A percentile compares a stretch with the other conserved stretches of the same genome.
Evolutionary conservation across 2,113 vertebrate genomes (phyloP).

Genomic region (Campylomormyrus numenius): DNA sequence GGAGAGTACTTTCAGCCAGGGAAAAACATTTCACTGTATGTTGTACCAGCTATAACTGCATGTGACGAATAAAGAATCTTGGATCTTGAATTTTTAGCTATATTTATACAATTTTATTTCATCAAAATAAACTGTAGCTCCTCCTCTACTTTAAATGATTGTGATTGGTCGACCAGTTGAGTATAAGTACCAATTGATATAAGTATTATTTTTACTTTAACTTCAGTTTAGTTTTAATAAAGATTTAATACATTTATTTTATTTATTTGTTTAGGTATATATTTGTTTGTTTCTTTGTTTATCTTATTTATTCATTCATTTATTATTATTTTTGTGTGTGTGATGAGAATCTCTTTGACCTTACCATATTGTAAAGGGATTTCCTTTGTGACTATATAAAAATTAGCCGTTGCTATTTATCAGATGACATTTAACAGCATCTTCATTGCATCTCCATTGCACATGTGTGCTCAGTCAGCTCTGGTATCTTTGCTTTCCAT

Average conservation of each 20-base stretch:
- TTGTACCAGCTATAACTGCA: no score
- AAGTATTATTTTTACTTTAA: background rate
- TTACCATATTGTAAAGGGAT: background rate
- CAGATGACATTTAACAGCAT: background rate
- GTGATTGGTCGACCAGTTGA: background rate
- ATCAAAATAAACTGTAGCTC: background rate
- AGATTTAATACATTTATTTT: background rate
- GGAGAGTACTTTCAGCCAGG: no score
- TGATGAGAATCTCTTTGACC: background rate
- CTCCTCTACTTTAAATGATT: background rate
- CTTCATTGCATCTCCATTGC: slow-evolving; percentile 11
- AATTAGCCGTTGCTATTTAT: background rate
- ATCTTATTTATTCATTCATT: background rate
- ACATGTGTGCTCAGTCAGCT: background rate
- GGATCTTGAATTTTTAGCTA: no score
- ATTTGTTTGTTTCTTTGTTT: background rate
- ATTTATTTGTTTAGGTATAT: background rate
- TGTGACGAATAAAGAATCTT: no score
- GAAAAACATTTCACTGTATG: no score
- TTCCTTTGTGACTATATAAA: background rate
- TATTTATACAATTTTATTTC: background rate
- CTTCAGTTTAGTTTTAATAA: background rate
- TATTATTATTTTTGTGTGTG: background rate
- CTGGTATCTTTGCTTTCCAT: background rate
- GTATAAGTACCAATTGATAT: background rate